Conservation (phyloP, 1,140 invertebrate genomes). For the Diabrotica undecimpunctata region DNA sequence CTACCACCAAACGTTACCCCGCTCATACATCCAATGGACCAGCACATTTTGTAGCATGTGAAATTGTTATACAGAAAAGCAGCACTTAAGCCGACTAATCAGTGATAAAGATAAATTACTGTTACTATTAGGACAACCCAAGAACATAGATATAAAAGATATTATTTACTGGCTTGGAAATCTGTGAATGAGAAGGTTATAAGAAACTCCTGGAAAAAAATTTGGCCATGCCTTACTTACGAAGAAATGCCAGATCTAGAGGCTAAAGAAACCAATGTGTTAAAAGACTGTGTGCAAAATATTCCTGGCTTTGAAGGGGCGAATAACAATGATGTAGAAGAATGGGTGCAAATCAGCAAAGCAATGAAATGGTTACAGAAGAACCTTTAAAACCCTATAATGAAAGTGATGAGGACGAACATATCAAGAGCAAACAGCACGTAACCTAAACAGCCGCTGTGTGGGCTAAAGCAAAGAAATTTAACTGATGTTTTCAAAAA, state of each 20-base stretch:
- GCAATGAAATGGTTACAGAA: neutral
- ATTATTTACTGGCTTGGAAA: neutral
- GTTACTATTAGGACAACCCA: neutral
- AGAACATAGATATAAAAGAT: neutral
- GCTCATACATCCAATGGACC: constrained; percentile 45
- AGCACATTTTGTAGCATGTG: constrained; percentile 35
- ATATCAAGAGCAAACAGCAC: neutral
- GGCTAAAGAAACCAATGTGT: neutral
- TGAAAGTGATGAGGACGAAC: neutral
- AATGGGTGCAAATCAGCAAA: neutral
- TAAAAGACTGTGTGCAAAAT: neutral
- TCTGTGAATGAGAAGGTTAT: neutral
- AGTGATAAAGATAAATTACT: neutral
- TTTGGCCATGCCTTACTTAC: constrained; percentile 4
- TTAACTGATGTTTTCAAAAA: too few relatives aligned
- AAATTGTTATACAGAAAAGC: constrained; percentile 31
- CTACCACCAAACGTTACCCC: constrained; percentile 47
- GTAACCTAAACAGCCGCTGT: neutral
- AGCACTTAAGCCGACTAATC: constrained; percentile 15
- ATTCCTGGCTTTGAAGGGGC: constrained; percentile 5
- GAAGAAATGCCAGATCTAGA: constrained; percentile 3
- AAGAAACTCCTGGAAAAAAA: constrained; percentile 3
- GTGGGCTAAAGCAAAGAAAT: too few relatives aligned
- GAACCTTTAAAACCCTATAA: neutral
- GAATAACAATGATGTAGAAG: constrained; percentile 4